phyloP scores from a whole-genome alignment of 2,797 vertebrate genomes.

The Saxicola maurus region DNA sequence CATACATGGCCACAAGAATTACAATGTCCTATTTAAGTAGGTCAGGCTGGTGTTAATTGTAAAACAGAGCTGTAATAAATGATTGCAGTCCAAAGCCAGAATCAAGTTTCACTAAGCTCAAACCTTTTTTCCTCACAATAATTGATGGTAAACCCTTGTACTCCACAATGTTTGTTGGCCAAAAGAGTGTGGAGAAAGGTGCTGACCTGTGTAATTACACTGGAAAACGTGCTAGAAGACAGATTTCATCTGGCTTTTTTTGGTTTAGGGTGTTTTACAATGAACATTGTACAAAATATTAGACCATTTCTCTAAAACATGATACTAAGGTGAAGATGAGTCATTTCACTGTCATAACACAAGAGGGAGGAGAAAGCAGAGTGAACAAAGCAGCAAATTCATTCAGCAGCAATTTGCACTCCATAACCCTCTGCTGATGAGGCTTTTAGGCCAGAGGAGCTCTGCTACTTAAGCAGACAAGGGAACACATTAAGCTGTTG shows the following conservation, averaged over 20 bases:
- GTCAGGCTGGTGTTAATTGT: neutral
- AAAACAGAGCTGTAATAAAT: neutral
- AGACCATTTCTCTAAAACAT: neutral
- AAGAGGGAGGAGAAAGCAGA: neutral
- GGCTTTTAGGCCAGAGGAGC: constrained; percentile 16
- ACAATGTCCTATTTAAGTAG: accelerated
- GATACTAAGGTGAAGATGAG: neutral
- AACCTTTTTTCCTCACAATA: neutral
- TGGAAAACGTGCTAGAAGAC: neutral
- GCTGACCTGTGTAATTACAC: neutral
- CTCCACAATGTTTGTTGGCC: neutral
- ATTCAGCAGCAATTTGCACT: constrained; percentile 13
- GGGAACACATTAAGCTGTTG: constrained; percentile 8
- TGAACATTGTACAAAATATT: neutral
- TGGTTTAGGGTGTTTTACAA: neutral
- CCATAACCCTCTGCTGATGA: neutral
- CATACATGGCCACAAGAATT: neutral
- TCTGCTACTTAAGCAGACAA: constrained; percentile 3
- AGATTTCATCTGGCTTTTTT: neutral
- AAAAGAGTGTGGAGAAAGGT: neutral
- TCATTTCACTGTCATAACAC: constrained; percentile 3
- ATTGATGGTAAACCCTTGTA: neutral
- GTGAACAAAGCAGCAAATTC: neutral
- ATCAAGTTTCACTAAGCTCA: neutral
- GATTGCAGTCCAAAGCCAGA: neutral